Evolutionary conservation across 2,797 vertebrate genomes (phyloP), one percentile per base, ranked within the genome.

Genomic region (Helarctos malayanus): DNA sequence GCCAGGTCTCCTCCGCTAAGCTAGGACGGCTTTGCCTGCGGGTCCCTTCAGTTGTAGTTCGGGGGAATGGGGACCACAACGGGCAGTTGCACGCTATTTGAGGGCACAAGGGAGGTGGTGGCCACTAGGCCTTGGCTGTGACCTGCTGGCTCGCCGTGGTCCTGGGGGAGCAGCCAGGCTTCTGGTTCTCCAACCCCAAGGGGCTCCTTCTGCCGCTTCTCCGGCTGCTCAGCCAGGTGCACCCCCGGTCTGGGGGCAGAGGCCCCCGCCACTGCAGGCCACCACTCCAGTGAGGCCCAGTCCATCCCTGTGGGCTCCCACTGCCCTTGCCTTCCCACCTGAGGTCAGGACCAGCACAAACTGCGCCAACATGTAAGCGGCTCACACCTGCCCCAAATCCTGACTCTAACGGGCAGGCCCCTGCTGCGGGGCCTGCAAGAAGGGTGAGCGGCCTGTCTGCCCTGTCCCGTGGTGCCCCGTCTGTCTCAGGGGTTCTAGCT

Each of bases 401-500:
- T 47, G 49, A 16, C 29, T 45, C 7, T 5, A 21, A 45, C 13
- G n/a, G 15, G 41, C 0, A 2, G 27, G 49, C 38, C 13, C 23
- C 38, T 32, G 15, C 6, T 5, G 63, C 16, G 2, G 65, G 18
- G 0, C 18, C 29, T 8, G 0, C 2, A 2, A 59, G 63, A 29
- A 25, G 32, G 35, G 9, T 16, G 8, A 2, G 4, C 35, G 2
- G 5, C 6, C 75, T 49, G 4, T n/a, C 21, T 14, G 13, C 0
- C 0, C 6, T 59, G 41, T 35, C 16, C 9, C 16, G 0, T 0
- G 3, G 47, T 0, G 0, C 18, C 52, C 23, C 0, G 15, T 13
- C 35, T 9, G 12, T 5, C 47, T 61, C 13, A 0, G 0, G 2
- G 11, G 32, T 4, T n/a, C 29, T 23, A 16, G 23, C 41, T 61